Evolutionary conservation across 2,113 vertebrate genomes (phyloP), one percentile per base, ranked within the genome.

Genomic region (Phylloscopus whistleri): DNA sequence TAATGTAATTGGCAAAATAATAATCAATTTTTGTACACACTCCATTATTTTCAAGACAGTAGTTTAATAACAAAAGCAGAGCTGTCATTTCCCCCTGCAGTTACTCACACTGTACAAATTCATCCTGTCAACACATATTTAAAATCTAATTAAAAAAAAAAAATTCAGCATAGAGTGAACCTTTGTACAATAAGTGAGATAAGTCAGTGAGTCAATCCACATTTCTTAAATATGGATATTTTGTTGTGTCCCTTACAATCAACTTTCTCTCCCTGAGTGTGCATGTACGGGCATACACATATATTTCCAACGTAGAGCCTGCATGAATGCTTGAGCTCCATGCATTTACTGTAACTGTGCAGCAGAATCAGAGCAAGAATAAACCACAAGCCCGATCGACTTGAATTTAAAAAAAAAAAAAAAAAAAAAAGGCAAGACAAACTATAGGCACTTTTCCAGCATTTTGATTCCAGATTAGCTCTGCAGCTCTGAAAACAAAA

Each of bases 71-170:
- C 95, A 97, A 97, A 96, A 97, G 85, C 91, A 96, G 95, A 96
- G 86, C 94, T 97, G 97, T 97, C 96, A 97, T 94, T 96, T 96
- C 96, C 89, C 94, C 90, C 92, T 94, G 75, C 58, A 35, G 91
- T 98, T 96, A 95, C 82, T 97, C 95, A 95, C 91, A 95, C 91
- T 84, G 63, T 93, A 96, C 84, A 97, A 96, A 96, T 96, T 96
- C 92, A 93, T 90, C 94, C 94, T 97, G 97, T 97, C 97, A 98
- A 98, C 97, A 98, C 95, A 76, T 87, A 97, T 98, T 98, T 96
- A 97, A 98, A 98, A 96, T 96, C 96, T 97, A 97, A 97, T 97
- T 97, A 77, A 90, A 86, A 88, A 84, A 82, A 84, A 90, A 92
- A 95, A 92, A 74, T n/a, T 84, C 94, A 97, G 73, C 93, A 85